These are phyloP conservation scores for Apaloderma vittatum DNA, from an alignment of 2,113 vertebrate species.

Conservation along the genomic window DNA sequence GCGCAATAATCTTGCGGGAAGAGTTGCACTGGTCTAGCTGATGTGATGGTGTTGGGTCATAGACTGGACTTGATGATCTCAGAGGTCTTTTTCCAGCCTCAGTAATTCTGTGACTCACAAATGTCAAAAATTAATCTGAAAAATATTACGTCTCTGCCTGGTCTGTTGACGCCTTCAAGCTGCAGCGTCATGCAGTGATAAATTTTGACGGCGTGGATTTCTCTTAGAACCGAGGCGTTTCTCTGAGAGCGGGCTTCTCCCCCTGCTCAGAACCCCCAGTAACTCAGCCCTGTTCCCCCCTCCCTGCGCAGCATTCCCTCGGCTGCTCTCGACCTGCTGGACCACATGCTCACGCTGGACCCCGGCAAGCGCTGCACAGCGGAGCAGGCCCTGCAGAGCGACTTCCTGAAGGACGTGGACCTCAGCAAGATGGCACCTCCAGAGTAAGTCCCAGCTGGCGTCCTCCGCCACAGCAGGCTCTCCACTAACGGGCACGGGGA, in stretches of 20 bases:
- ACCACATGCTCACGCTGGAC: conserved; percentile 97
- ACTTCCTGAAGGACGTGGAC: conserved; percentile 94
- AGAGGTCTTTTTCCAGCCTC: no score
- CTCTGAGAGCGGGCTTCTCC: not conserved
- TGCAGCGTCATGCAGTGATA: rapidly evolving
- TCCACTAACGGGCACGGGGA: not conserved
- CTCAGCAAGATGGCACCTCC: conserved; percentile 96
- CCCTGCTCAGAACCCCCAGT: not conserved
- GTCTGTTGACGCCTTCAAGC: not conserved
- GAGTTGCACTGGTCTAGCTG: not conserved
- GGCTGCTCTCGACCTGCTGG: conserved; percentile 92
- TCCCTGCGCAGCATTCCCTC: conserved; percentile 84
- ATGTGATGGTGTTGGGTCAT: no score
- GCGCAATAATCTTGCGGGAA: not conserved
- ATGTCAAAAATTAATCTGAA: not conserved
- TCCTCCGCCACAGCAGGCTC: rapidly evolving
- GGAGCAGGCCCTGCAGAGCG: conserved; percentile 91
- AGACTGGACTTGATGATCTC: no score
- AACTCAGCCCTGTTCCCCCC: not conserved
- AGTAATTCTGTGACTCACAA: no score
- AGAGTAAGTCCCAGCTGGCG: conserved; percentile 85
- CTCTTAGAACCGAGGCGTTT: not conserved
- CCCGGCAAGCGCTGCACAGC: conserved; percentile 94
- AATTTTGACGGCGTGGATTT: not conserved
- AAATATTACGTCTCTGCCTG: rapidly evolving